Conservation (phyloP, 2,113 vertebrate species). For the Neolamprologus sp. region DNA sequence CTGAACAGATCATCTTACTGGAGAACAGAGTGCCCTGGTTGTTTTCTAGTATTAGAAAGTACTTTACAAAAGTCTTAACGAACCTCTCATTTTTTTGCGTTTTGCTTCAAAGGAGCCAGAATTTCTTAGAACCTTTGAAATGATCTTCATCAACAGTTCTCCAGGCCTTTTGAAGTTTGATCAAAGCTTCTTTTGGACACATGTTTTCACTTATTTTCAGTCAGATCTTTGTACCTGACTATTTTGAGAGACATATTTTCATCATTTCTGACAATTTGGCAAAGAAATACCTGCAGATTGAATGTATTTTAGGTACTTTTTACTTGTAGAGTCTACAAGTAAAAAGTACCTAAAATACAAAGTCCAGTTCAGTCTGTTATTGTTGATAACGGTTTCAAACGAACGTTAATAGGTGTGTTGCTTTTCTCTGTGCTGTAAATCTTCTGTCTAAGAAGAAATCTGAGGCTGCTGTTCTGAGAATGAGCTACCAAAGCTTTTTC, state of each 20-base stretch:
- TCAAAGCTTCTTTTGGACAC: background rate
- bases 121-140: background rate
- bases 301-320: background rate
- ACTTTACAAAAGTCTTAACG: background rate
- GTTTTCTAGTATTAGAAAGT: background rate
- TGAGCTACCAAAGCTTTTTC: too few relatives aligned
- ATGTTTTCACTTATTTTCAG: background rate
- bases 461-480: too few relatives aligned
- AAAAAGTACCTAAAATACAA: too few relatives aligned
- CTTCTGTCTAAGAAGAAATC: too few relatives aligned
- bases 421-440: too few relatives aligned
- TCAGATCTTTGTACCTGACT: background rate
- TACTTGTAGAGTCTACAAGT: background rate
- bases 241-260: background rate
- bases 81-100: background rate
- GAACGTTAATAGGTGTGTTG: fast-evolving
- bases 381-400: too few relatives aligned
- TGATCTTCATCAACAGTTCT: background rate
- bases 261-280: fast-evolving
- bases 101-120: background rate
- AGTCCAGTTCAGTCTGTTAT: too few relatives aligned
- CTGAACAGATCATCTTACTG: background rate
- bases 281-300: background rate
- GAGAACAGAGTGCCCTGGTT: background rate
- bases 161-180: background rate